Evolutionary conservation across 2,113 vertebrate genomes (phyloP).

Genomic region (Gnathochromis pfefferi): DNA sequence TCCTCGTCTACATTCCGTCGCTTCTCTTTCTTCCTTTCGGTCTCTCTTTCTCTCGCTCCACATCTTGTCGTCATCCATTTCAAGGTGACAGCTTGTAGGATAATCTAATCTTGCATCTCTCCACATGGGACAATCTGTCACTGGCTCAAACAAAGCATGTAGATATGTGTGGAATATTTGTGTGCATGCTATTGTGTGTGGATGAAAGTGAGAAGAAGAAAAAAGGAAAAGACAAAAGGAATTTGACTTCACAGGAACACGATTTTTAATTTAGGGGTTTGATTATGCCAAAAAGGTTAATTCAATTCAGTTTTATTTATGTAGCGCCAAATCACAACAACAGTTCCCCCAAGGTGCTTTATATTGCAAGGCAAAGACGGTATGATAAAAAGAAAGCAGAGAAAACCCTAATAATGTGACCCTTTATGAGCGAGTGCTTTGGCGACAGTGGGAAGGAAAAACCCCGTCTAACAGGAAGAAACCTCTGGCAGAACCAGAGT

Average conservation of each 20-base stretch:
- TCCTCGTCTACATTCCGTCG: background rate
- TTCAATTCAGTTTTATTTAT: background rate
- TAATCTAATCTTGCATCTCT: slow-evolving; percentile 22
- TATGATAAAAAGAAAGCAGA: background rate
- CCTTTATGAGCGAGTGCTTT: background rate
- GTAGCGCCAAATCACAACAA: background rate
- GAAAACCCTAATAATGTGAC: background rate
- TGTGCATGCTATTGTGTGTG: background rate
- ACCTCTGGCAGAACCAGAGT: background rate
- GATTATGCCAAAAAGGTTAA: background rate
- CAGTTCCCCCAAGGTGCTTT: background rate
- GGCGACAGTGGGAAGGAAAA: background rate
- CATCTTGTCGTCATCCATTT: background rate
- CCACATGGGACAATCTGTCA: slow-evolving; percentile 15
- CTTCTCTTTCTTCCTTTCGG: background rate
- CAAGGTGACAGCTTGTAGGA: slow-evolving; percentile 33
- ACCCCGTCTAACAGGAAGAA: background rate
- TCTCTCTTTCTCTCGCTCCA: background rate
- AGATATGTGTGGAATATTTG: background rate
- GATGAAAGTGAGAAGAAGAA: background rate
- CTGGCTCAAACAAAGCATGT: background rate
- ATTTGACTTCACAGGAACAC: background rate
- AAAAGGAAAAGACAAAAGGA: background rate
- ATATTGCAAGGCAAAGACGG: background rate
- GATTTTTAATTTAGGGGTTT: background rate